phyloP scores from a whole-genome alignment of 2,888 invertebrate genomes.

The Chalcosyrphus nemorum region DNA sequence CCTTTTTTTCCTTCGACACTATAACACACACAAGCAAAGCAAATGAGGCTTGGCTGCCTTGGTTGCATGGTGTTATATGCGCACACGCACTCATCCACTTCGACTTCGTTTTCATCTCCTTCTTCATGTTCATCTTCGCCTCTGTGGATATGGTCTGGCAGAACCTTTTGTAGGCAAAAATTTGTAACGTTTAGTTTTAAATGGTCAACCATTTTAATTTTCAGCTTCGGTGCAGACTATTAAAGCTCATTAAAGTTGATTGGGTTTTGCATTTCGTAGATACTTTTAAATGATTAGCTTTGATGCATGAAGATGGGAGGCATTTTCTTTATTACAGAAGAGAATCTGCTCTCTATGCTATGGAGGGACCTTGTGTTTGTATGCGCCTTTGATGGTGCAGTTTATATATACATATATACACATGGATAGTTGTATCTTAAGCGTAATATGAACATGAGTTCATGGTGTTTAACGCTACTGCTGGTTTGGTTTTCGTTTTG shows the following conservation, averaged over 20 bases:
- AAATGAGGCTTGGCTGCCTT: neutral
- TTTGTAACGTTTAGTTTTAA: conserved; percentile 73
- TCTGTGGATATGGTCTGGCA: neutral
- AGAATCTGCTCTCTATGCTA: too few relatives aligned
- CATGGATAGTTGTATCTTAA: conserved; percentile 43
- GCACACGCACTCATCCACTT: conserved; percentile 39
- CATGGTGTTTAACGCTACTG: conserved; percentile 53
- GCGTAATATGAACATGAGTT: conserved; percentile 65
- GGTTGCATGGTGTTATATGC: conserved; percentile 31
- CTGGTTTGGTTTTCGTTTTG: conserved; percentile 12
- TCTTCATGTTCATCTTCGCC: neutral
- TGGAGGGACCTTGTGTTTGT: conserved; percentile 11
- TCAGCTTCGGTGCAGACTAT: conserved; percentile 75
- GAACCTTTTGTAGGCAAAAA: conserved; percentile 68
- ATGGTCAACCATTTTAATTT: conserved; percentile 76
- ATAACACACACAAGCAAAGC: neutral
- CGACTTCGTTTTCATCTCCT: neutral
- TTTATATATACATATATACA: conserved; percentile 1
- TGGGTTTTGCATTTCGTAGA: conserved; percentile 75
- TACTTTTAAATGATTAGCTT: conserved; percentile 72
- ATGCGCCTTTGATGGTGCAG: neutral
- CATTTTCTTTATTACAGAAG: conserved; percentile 59
- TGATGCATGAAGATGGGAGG: conserved; percentile 72
- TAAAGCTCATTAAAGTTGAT: conserved; percentile 77
- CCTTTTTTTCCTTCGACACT: conserved; percentile 35